Conservation (phyloP, 2,797 vertebrate species). For the Borostomias antarcticus region DNA sequence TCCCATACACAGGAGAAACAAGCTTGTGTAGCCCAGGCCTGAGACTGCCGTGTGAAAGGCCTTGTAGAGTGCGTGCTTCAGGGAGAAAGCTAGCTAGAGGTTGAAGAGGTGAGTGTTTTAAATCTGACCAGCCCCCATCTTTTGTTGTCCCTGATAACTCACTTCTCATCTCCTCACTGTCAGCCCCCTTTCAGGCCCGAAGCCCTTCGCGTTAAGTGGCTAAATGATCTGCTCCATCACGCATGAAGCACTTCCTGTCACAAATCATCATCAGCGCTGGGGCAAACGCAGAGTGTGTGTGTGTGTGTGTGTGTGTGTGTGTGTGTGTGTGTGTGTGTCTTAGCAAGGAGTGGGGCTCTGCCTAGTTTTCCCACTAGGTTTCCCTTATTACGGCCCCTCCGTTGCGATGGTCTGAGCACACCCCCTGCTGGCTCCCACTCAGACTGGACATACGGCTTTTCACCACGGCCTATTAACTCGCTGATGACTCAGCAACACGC, state of each 20-base stretch:
- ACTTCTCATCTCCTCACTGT: background rate
- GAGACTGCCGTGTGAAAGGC: no score
- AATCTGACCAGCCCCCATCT: no score
- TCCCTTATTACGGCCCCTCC: background rate
- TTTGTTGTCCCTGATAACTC: background rate
- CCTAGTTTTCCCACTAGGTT: background rate
- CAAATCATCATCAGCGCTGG: background rate
- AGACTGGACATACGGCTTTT: slow-evolving; percentile 15
- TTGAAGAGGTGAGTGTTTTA: background rate
- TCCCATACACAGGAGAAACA: no score
- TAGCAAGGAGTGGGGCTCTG: background rate
- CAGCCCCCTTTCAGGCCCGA: background rate
- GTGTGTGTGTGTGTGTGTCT: background rate
- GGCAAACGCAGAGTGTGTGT: background rate
- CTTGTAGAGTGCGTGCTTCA: background rate
- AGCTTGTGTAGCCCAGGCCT: no score
- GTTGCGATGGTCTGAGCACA: background rate
- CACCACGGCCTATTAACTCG: slow-evolving; percentile 33
- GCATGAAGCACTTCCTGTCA: slow-evolving; percentile 15
- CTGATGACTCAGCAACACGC: slow-evolving; percentile 34
- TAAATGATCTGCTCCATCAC: slow-evolving; percentile 8
- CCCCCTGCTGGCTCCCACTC: slow-evolving; percentile 13
- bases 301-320: background rate
- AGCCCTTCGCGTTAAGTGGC: background rate
- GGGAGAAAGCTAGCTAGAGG: background rate